Evolutionary conservation across 2,888 invertebrate genomes (phyloP).

Genomic region (Noctua janthe): DNA sequence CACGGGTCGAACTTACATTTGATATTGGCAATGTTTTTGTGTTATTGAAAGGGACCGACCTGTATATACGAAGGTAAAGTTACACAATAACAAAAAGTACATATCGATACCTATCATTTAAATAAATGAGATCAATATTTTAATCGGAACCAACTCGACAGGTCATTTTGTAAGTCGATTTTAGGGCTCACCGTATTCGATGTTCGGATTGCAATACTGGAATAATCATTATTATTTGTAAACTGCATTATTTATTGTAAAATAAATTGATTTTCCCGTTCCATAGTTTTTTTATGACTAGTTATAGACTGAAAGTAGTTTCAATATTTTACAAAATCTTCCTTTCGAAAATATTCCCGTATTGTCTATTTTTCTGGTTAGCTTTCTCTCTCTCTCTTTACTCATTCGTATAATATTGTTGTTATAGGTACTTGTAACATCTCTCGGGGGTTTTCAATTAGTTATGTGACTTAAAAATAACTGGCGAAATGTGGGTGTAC

Average conservation of each 20-base stretch:
- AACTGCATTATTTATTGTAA: neutral
- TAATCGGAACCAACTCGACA: constrained; percentile 62
- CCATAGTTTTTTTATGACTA: neutral
- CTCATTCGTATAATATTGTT: no score
- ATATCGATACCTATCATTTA: constrained; percentile 55
- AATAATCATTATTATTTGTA: neutral
- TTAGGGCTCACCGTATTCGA: constrained; percentile 42
- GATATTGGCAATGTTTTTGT: neutral
- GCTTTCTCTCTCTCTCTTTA: no score
- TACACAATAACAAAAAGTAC: constrained; percentile 45
- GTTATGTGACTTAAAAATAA: no score
- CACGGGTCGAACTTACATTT: neutral
- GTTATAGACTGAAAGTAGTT: no score
- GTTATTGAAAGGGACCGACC: neutral
- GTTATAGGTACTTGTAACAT: no score
- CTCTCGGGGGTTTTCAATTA: no score
- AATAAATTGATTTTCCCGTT: no score
- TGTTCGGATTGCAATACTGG: constrained; percentile 51
- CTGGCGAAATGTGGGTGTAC: no score
- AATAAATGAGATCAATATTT: constrained; percentile 67
- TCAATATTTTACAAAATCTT: neutral
- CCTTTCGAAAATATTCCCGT: no score
- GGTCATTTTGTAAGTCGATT: constrained; percentile 59
- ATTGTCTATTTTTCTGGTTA: no score
- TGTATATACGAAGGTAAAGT: neutral